Evolutionary conservation across 2,113 vertebrate genomes (phyloP).

Genomic region (Paradisaea rubra): DNA sequence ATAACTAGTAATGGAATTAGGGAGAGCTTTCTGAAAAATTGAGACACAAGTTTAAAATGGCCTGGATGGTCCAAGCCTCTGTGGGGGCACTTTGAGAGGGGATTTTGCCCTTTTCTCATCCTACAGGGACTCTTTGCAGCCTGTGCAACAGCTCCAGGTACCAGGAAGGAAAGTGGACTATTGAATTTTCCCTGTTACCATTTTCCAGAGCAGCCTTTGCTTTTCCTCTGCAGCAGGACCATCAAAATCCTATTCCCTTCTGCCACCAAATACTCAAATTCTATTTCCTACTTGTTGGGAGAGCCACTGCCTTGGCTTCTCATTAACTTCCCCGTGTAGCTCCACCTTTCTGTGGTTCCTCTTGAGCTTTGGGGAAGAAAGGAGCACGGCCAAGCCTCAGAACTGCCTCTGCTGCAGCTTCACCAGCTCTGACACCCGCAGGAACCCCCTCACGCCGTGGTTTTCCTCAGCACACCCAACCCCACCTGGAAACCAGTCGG

Average conservation of each 20-base stretch:
- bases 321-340: fast-evolving
- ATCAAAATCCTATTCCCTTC: neutral
- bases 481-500: neutral
- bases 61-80: neutral
- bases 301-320: neutral
- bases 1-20: neutral
- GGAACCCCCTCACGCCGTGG: fast-evolving
- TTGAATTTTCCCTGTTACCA: neutral
- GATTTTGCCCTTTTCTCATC: neutral
- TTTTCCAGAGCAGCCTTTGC: neutral
- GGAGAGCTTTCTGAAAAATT: neutral
- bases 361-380: neutral
- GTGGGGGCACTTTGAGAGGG: neutral
- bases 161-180: neutral
- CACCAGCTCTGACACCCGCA: fast-evolving
- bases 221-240: neutral
- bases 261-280: neutral
- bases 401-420: neutral
- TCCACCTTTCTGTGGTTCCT: neutral
- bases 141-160: neutral
- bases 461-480: neutral
- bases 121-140: neutral
- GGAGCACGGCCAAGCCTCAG: neutral
- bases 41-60: neutral
- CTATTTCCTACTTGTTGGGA: neutral